Base-by-base conservation (phyloP, 2,113 vertebrate genomes). In the Copsychus sechellarum region DNA sequence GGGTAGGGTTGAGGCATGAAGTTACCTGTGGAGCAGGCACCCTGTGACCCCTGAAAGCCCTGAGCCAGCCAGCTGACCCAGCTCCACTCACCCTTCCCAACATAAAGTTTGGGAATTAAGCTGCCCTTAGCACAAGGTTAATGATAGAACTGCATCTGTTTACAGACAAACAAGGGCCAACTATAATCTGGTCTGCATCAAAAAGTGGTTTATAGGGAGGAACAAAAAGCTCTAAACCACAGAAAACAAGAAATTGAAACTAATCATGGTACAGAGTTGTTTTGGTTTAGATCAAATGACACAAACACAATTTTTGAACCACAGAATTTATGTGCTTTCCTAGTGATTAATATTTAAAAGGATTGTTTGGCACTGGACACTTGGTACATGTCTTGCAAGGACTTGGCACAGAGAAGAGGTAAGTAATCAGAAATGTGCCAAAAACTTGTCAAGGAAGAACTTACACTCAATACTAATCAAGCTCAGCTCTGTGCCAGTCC, bases 401-500 rank as follows among this genome's bases (percentile, higher is more conserved):
- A 97, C 88, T 92, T 96, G 94, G 95, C 87, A 97, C 56, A 95
- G 64, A 40, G 80, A 71, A 77, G 94, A 90, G 67, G 64, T 91
- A 86, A 96, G 42, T 90, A 97, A 97, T 95, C 90, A 96, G 81
- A 85, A 90, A 90, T 86, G 69, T 91, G 92, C 94, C 96, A 97
- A 93, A 86, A 93, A 89, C 88, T 86, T 95, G 93, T 95, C 96
- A 96, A 86, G 81, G 69, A 90, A 96, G 97, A 91, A 74, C 90
- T 97, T 94, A 86, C 8, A 0, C 93, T 96, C 96, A 94, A 86
- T 97, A 96, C 90, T 95, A 97, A 97, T 96, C 94, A 96, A 95
- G 92, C 91, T 90, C 89, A 92, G 60, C 92, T 94, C 90, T 86
- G 78, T 85, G 90, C 92, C 92, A 97, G 91, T 96, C 91, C 91